Evolutionary conservation across 2,888 invertebrate species (phyloP), one percentile per base, ranked within the genome.

Genomic region (Pheosia gnoma): DNA sequence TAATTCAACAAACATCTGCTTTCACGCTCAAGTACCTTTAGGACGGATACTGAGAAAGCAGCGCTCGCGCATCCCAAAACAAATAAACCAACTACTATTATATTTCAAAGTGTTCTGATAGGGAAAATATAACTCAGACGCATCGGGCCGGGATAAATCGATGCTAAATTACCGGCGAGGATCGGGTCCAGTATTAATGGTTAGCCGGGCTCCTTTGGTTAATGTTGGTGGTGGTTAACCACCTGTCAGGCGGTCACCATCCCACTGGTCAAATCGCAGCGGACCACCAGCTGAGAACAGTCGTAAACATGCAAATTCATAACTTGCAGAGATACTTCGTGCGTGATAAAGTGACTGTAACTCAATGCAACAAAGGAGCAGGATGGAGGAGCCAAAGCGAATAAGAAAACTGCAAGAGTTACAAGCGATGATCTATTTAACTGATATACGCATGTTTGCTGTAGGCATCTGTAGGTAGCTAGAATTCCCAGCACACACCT

Each of bases 271-370:
- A 89, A 89, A 91, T 90, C 86, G 86, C 84, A 67, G 68, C 71
- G 72, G 91, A 87, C 92, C 93, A 89, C 93, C 91, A 81, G 84
- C 90, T 62, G 90, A 70, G 89, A 75, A 75, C 72, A 75, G 82
- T 87, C 88, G 86, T 91, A 89, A 90, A 90, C 85, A 89, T 90
- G 89, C 84, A 86, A 89, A 90, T 89, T 82, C 88, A 88, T 88
- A 89, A 86, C 78, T 84, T 77, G 77, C 69, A 73, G 73, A 80
- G 78, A 84, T 82, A 77, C 80, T 74, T 75, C 77, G 73, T 77
- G 77, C 74, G 77, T 83, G 86, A 86, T 84, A 84, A 83, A 83
- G 72, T 72, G 74, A 75, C 71, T 66, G 51, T 58, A 68, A 65
- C 59, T 72, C 61, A 66, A 58, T 54, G 65, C 60, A 66, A 78